These are phyloP conservation scores for Epirrhoe alternata DNA, from an alignment of 2,888 invertebrate species.

Conservation along the genomic window DNA sequence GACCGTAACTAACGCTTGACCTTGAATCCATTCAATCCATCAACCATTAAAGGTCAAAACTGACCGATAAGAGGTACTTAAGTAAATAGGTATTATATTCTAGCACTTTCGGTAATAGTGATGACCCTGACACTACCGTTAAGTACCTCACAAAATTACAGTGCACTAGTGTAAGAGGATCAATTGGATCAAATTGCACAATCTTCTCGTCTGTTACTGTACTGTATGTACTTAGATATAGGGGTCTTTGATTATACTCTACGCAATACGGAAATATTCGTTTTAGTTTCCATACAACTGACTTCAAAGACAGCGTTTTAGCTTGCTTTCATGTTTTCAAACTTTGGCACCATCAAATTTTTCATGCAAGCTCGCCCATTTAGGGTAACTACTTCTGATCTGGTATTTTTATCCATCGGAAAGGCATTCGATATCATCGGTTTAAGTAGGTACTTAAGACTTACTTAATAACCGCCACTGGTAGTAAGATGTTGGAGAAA, in stretches of 20 bases:
- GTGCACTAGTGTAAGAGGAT: conserved; percentile 16
- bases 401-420: too few species aligned
- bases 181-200: conserved; percentile 29
- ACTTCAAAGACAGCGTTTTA: too few species aligned
- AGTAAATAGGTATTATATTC: too few species aligned
- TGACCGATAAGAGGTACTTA: too few species aligned
- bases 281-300: neutral
- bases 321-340: too few species aligned
- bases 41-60: too few species aligned
- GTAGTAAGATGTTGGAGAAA: conserved; percentile 80
- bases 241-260: neutral
- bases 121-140: neutral
- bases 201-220: conserved; percentile 23
- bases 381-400: too few species aligned
- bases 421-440: too few species aligned
- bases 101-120: neutral
- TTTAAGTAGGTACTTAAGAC: conserved; percentile 31
- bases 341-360: too few species aligned
- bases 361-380: too few species aligned
- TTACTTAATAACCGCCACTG: conserved; percentile 79
- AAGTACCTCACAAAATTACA: conserved; percentile 18
- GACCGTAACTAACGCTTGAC: too few species aligned
- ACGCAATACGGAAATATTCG: neutral
- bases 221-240: neutral
- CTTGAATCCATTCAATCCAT: too few species aligned